These are phyloP conservation scores for Rhizoglyphus robini DNA, from an alignment of 1,140 invertebrate species.

Conservation along the genomic window DNA sequence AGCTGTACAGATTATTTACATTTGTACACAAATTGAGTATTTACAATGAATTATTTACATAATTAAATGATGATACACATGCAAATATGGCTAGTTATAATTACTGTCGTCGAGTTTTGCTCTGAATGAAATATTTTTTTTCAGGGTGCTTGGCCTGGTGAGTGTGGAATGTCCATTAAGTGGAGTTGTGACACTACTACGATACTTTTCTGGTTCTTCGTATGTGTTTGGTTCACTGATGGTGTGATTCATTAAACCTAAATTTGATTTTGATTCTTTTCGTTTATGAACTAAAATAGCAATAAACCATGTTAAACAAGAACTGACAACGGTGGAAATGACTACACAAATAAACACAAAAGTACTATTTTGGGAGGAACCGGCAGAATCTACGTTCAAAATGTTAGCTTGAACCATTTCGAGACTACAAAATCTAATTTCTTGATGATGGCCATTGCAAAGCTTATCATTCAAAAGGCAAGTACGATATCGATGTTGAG, in stretches of 20 bases:
- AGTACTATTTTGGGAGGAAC: not conserved
- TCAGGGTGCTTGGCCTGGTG: not conserved
- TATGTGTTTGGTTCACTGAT: constrained; percentile 8
- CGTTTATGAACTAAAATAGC: not conserved
- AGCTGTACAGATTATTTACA: not conserved
- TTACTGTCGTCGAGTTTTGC: constrained; percentile 15
- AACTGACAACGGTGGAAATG: not conserved
- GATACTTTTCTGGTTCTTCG: constrained; percentile 6
- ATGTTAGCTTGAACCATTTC: not conserved
- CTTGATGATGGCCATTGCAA: constrained; percentile 14
- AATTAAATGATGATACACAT: too few relatives aligned
- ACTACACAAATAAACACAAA: not conserved
- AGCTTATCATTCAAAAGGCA: not conserved
- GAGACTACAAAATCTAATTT: not conserved
- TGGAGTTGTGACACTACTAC: not conserved
- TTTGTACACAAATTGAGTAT: too few relatives aligned
- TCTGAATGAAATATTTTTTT: not conserved
- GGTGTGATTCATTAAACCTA: constrained; percentile 1
- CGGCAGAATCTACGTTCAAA: not conserved
- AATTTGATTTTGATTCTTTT: not conserved
- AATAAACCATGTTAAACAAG: constrained; percentile 4
- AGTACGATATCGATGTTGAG: not conserved
- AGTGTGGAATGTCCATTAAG: not conserved
- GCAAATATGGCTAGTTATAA: too few relatives aligned
- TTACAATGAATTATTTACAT: too few relatives aligned